Percentiles rank a stretch among this genome's conserved stretches.
These are phyloP conservation scores for Epinotia bilunana DNA, from an alignment of 2,888 invertebrate species.

Conservation along the genomic window DNA sequence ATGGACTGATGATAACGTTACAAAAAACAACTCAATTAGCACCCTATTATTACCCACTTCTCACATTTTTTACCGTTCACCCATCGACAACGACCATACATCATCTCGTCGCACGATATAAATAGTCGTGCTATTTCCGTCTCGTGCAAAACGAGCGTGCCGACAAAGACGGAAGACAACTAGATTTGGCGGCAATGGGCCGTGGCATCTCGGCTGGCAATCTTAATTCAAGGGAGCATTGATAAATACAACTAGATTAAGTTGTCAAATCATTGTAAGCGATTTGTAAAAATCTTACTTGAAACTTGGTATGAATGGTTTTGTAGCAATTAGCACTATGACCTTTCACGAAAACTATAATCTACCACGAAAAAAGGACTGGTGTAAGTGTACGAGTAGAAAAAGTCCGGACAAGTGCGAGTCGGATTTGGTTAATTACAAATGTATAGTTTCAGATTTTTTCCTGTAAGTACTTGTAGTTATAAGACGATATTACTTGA, in stretches of 20 bases:
- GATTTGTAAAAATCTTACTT: too few relatives aligned
- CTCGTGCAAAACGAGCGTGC: conserved; percentile 27
- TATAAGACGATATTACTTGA: too few relatives aligned
- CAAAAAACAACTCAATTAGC: conserved; percentile 5
- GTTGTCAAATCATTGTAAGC: too few relatives aligned
- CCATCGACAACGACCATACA: conserved; percentile 13
- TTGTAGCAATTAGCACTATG: too few relatives aligned
- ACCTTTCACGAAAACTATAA: too few relatives aligned
- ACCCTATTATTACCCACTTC: conserved; percentile 3
- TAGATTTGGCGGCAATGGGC: conserved; percentile 40
- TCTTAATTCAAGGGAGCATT: conserved; percentile 11
- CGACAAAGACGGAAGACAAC: conserved; percentile 40
- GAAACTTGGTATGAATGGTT: too few relatives aligned
- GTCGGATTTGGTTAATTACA: too few relatives aligned
- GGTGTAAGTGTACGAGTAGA: too few relatives aligned
- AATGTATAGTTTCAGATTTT: too few relatives aligned
- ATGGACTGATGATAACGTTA: not conserved
- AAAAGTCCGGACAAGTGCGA: too few relatives aligned
- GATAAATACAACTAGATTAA: not conserved
- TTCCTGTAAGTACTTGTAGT: too few relatives aligned
- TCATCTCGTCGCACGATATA: conserved; percentile 32
- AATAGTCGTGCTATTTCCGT: conserved; percentile 37
- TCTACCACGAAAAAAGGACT: too few relatives aligned
- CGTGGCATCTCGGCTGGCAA: not conserved
- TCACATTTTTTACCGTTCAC: conserved; percentile 3